phyloP scores from a whole-genome alignment of 30 jellyfish, hydroid and myxozoan species.

The Mastigias papua region DNA sequence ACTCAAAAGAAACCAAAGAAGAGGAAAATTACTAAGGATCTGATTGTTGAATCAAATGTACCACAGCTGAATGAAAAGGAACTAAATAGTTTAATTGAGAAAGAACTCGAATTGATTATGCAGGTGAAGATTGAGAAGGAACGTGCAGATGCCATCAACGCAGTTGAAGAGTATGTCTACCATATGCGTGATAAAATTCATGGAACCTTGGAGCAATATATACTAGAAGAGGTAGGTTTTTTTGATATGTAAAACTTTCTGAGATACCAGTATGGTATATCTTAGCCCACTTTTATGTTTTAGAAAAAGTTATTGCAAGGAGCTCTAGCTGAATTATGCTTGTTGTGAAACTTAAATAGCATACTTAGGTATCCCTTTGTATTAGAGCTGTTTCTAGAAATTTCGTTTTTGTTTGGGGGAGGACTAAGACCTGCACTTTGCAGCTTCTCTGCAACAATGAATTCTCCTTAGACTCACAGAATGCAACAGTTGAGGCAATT shows the following conservation, averaged over 20 bases:
- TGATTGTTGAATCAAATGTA: slow-evolving; percentile 50
- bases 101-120: slow-evolving; percentile 85
- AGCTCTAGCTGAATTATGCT: too few species aligned
- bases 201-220: slow-evolving; percentile 54
- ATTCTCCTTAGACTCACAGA: too few species aligned
- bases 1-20: slow-evolving; percentile 75
- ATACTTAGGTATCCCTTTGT: too few species aligned
- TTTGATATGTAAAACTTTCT: not conserved
- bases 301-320: too few species aligned
- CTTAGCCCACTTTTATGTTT: too few species aligned
- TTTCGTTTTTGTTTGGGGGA: too few species aligned
- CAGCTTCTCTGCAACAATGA: too few species aligned
- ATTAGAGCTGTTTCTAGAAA: too few species aligned
- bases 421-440: too few species aligned
- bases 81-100: slow-evolving; percentile 66
- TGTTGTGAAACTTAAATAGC: too few species aligned
- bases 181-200: slow-evolving; percentile 77
- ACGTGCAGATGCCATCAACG: slow-evolving; percentile 92
- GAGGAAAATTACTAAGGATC: slow-evolving; percentile 81
- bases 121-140: slow-evolving; percentile 89
- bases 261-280: not conserved
- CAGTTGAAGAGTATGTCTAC: slow-evolving; percentile 92
- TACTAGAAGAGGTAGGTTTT: slow-evolving; percentile 51
- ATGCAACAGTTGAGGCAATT: too few species aligned
- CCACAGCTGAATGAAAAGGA: slow-evolving; percentile 53